Evolutionary conservation across 2,888 invertebrate species (phyloP).

Genomic region (Mythimna lalbum): DNA sequence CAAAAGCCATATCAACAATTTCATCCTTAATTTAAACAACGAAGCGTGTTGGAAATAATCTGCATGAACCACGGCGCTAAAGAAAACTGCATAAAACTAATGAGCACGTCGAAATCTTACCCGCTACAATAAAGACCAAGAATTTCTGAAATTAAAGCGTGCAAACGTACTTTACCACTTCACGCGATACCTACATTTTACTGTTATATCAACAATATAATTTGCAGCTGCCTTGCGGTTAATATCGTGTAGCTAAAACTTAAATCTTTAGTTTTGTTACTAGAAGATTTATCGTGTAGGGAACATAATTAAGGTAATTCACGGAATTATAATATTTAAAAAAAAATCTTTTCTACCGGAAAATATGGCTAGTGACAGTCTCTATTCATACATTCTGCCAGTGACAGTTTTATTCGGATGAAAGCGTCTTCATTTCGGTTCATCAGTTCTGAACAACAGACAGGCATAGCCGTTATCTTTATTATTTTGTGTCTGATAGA

Average conservation of each 20-base stretch:
- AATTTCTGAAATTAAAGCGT: conserved; percentile 25
- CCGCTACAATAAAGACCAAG: conserved; percentile 1
- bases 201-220: conserved; percentile 15
- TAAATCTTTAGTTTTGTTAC: background rate
- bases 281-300: too few relatives aligned
- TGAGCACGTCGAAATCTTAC: conserved; percentile 28
- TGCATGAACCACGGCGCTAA: conserved; percentile 10
- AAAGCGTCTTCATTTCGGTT: background rate
- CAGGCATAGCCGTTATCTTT: background rate
- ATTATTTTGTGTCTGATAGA: background rate
- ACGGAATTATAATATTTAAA: too few relatives aligned
- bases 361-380: background rate
- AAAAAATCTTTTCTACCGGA: background rate
- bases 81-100: conserved; percentile 29
- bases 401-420: background rate
- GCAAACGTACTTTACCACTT: conserved; percentile 13
- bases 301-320: too few relatives aligned
- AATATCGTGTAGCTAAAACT: background rate
- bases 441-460: background rate
- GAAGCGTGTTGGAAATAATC: conserved; percentile 24
- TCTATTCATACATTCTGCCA: background rate
- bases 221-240: background rate
- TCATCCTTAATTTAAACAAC: conserved; percentile 1
- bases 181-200: conserved; percentile 26
- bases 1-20: background rate